A percentile compares a stretch with the other conserved stretches of the same genome.
These are phyloP conservation scores for Aplocera efformata DNA, from an alignment of 2,888 invertebrate genomes.

Conservation along the genomic window DNA sequence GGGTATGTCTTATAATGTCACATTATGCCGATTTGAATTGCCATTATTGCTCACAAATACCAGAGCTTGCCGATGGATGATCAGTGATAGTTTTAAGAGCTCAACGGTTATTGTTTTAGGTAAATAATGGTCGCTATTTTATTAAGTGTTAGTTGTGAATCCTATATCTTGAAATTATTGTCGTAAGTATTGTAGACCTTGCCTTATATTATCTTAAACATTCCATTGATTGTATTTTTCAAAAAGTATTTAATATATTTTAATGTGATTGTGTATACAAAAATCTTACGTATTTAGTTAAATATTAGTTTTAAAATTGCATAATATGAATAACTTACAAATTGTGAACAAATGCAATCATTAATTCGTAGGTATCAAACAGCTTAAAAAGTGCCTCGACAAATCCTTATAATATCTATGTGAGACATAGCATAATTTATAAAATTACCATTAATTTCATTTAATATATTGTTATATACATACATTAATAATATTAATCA, in stretches of 20 bases:
- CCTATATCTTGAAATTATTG: slow-evolving; percentile 46
- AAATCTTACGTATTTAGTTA: slow-evolving; percentile 16
- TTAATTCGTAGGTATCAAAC: slow-evolving; percentile 10
- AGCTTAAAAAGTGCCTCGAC: slow-evolving; percentile 41
- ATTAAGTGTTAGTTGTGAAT: slow-evolving; percentile 47
- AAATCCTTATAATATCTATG: slow-evolving; percentile 35
- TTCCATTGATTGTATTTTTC: slow-evolving; percentile 48
- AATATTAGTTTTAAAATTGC: slow-evolving; percentile 11
- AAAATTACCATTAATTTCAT: slow-evolving; percentile 37
- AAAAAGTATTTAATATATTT: slow-evolving; percentile 9
- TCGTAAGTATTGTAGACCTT: slow-evolving; percentile 46
- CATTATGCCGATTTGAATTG: slow-evolving; percentile 54
- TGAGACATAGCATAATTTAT: slow-evolving; percentile 42
- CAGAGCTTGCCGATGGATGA: slow-evolving; percentile 63
- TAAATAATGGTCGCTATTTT: slow-evolving; percentile 53
- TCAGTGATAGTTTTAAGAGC: slow-evolving; percentile 66
- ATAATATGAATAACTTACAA: slow-evolving; percentile 17
- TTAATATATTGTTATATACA: slow-evolving; percentile 37
- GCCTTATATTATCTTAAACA: slow-evolving; percentile 53
- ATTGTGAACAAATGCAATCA: slow-evolving; percentile 13
- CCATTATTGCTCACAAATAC: slow-evolving; percentile 57
- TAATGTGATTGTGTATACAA: slow-evolving; percentile 17
- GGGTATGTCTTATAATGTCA: slow-evolving; percentile 3
- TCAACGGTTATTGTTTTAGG: slow-evolving; percentile 58
- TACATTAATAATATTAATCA: slow-evolving; percentile 14